Percentiles rank a stretch among this genome's conserved stretches.
These are phyloP conservation scores for Cryptocephalus primarius DNA, from an alignment of 2,888 invertebrate species.

Conservation along the genomic window DNA sequence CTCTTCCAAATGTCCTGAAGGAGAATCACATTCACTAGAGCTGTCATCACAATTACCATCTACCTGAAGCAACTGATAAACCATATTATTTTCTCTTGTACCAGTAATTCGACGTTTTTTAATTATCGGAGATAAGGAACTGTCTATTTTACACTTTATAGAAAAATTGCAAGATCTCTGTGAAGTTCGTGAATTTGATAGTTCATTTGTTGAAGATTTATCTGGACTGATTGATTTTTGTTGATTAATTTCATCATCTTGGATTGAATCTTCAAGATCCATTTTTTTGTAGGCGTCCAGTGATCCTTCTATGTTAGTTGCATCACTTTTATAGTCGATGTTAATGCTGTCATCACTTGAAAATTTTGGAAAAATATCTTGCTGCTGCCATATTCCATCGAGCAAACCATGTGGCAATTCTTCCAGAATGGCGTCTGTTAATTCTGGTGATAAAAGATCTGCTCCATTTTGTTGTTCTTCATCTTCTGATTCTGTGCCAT, in stretches of 20 bases:
- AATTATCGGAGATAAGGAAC: constrained; percentile 48
- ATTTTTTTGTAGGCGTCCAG: constrained; percentile 30
- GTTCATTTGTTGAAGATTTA: constrained; percentile 24
- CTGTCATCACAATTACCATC: constrained; percentile 44
- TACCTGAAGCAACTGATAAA: constrained; percentile 43
- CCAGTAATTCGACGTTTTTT: constrained; percentile 52
- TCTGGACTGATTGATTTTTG: constrained; percentile 57
- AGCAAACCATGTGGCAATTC: constrained; percentile 72
- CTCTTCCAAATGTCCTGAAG: constrained; percentile 18
- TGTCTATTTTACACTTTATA: constrained; percentile 60
- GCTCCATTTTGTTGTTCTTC: constrained; percentile 71
- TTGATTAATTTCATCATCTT: constrained; percentile 39
- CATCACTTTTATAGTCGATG: constrained; percentile 43
- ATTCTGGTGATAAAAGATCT: constrained; percentile 72
- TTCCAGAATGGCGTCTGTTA: constrained; percentile 78
- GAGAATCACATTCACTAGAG: constrained; percentile 39
- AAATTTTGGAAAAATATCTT: constrained; percentile 68
- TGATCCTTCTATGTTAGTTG: constrained; percentile 18
- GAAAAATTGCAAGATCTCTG: constrained; percentile 58
- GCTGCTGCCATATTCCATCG: constrained; percentile 69
- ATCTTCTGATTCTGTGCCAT: constrained; percentile 42
- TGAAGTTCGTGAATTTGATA: constrained; percentile 32
- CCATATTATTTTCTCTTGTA: constrained; percentile 31
- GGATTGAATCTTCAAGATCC: constrained; percentile 34
- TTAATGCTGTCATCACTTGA: constrained; percentile 56